Evolutionary conservation across 1,140 invertebrate genomes (phyloP), one percentile per base, ranked within the genome.

Genomic region (Euwallacea fornicatus): DNA sequence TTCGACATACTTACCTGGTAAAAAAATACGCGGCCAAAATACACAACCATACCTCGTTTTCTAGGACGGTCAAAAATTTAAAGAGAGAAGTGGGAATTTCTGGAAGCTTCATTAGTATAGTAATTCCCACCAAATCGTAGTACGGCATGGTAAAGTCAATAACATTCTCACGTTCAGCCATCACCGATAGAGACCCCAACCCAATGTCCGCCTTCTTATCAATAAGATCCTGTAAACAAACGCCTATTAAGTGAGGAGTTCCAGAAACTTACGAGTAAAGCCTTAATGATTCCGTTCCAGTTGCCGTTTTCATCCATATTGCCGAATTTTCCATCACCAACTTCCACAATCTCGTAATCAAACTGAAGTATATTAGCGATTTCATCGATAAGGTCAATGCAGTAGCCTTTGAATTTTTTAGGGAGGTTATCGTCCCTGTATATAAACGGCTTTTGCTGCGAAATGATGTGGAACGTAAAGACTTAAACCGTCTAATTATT

Each of bases 111-210:
- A 96, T 95, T 74, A 98, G 83, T 74, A 98, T 97, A 0, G 93
- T 94, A 16, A 97, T 94, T 0, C 96, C 96, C 0, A 98, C 95
- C 43, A 97, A 84, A 83, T 98, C 96, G 79, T 98, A 98, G 78
- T 96, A 97, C 0, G 96, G 95, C 0, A 97, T 94, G 0, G 96
- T 98, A 77, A 96, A 98, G 81, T 97, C 96, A 0, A 98, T 91
- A 0, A 96, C 94, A 76, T 93, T 95, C 81, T 98, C 96, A 15
- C 96, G 84, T 81, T 98, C 96, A 0, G 95, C 94, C 92, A 97
- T 97, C 0, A 97, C 95, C 0, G 93, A 93, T 73, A 97, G 84
- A 0, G 94, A 91, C 0, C 91, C 91, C 6, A 98, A 78, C 0
- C 91, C 95, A 71, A 98, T 95, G 78, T 98, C 94, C 0, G 95